Evolutionary conservation across 1,140 invertebrate species (phyloP), one percentile per base, ranked within the genome.

Genomic region (Adelges cooleyi): DNA sequence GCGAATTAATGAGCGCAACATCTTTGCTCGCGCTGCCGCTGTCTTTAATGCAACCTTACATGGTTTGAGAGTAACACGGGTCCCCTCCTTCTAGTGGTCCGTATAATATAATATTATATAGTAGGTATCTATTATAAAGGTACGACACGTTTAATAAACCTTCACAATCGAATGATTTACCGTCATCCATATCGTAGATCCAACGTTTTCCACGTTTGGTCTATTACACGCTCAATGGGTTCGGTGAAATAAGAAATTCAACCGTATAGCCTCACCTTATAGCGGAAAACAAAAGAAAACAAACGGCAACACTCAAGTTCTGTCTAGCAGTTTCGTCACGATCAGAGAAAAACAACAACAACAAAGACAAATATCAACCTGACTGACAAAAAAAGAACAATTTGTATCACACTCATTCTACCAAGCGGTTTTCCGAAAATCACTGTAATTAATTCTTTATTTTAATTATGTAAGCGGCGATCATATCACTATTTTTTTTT

Each of bases 91-190:
- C 29, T 33, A 11, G 5, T 11, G 29, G 5, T 5, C 29, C 11
- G 29, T 33, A n/a, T n/a, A 33, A 33, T 33, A 11, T 33, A n/a
- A n/a, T n/a, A n/a, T n/a, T n/a, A n/a, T n/a, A n/a, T n/a, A n/a
- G n/a, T n/a, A n/a, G n/a, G n/a, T n/a, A n/a, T n/a, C n/a, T n/a
- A n/a, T n/a, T n/a, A n/a, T n/a, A n/a, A n/a, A n/a, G n/a, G n/a
- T n/a, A n/a, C n/a, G n/a, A 33, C 29, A 33, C 29, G 27, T 29
- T 48, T 48, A 62, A 62, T 62, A 62, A 42, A 62, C 56, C 56
- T 62, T 62, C 54, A 59, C 54, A 59, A 59, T 44, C 42, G 56
- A 62, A 62, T 48, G 56, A 44, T 59, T 59, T 59, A 59, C 54
- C 56, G 40, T 20, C 56, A 62, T 27, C 27, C 18, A 11, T 11